Conservation (phyloP, 2,888 invertebrate species). For the Oscheius myriophilus region DNA sequence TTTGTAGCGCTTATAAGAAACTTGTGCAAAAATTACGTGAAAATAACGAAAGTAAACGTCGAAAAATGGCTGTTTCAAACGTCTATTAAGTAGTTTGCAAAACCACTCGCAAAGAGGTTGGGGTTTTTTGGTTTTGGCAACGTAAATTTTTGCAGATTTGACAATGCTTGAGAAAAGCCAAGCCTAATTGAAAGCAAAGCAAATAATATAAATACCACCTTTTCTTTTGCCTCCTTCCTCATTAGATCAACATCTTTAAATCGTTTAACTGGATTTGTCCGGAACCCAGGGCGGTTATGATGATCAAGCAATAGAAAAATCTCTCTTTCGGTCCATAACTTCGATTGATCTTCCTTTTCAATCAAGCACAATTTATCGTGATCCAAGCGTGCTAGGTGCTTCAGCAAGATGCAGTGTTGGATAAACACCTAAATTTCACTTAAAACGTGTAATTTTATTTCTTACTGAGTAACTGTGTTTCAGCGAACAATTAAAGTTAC, state of each 20-base stretch:
- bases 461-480: constrained; percentile 49
- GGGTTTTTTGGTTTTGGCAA: too few relatives aligned
- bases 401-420: constrained; percentile 9
- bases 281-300: constrained; percentile 18
- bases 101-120: too few relatives aligned
- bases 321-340: constrained; percentile 17
- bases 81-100: too few relatives aligned
- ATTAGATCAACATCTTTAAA: constrained; percentile 53
- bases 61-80: too few relatives aligned
- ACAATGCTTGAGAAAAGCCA: too few relatives aligned
- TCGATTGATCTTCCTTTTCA: constrained; percentile 10
- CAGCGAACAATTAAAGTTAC: constrained; percentile 51
- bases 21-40: too few relatives aligned
- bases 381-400: neutral
- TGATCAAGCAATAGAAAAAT: constrained; percentile 20
- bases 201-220: too few relatives aligned
- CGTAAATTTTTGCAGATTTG: too few relatives aligned
- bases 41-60: too few relatives aligned
- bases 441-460: neutral
- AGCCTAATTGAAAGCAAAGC: too few relatives aligned
- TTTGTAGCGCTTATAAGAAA: too few relatives aligned
- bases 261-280: constrained; percentile 31
- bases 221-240: constrained; percentile 52
- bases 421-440: constrained; percentile 4
- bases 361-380: constrained; percentile 13